Conservation (phyloP, 2,113 vertebrate species). For the human region GRCh38 chr7:38052501-38053000, state of each 20-base stretch:
- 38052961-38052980: background rate
- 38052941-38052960: background rate
- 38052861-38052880: background rate
- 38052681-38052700: conserved; percentile 54
- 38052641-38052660: conserved; percentile 50
- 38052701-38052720: conserved; percentile 58
- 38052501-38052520: background rate
- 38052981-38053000: background rate
- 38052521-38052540: conserved; percentile 5
- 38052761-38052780: conserved; percentile 65
- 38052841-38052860: background rate
- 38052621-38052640: conserved; percentile 37
- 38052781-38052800: conserved; percentile 64
- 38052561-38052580: background rate
- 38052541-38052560: background rate
- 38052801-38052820: conserved; percentile 6
- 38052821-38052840: background rate
- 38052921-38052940: background rate
- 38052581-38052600: conserved; percentile 6
- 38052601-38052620: conserved; percentile 37
- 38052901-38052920: conserved; percentile 14
- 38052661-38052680: conserved; percentile 55
- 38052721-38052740: conserved; percentile 55
- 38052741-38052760: conserved; percentile 59
- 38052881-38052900: background rate